phyloP scores from a whole-genome alignment of 2,888 invertebrate species.

The Esperia sulphurella region DNA sequence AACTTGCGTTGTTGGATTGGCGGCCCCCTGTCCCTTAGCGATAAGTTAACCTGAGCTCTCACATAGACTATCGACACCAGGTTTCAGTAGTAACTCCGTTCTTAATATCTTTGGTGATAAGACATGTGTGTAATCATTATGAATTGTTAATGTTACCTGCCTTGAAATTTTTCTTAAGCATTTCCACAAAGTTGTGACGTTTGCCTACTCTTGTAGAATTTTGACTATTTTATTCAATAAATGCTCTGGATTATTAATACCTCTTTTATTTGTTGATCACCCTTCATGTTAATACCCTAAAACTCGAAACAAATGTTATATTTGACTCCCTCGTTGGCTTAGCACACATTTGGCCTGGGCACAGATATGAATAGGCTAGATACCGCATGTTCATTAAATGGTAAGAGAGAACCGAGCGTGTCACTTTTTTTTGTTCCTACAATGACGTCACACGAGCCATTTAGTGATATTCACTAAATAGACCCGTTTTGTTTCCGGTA shows the following conservation, averaged over 20 bases:
- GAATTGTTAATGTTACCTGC: slow-evolving; percentile 61
- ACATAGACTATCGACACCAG: slow-evolving; percentile 18
- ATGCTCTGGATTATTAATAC: slow-evolving; percentile 66
- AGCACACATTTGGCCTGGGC: no score
- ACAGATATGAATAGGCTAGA: no score
- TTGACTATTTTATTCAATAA: slow-evolving; percentile 78
- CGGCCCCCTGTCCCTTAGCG: slow-evolving; percentile 71
- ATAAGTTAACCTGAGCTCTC: slow-evolving; percentile 32
- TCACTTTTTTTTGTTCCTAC: no score
- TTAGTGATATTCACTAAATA: no score
- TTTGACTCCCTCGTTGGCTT: no score
- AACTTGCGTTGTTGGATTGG: slow-evolving; percentile 78
- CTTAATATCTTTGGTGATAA: slow-evolving; percentile 45
- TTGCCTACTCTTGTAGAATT: slow-evolving; percentile 78
- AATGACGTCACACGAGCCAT: no score
- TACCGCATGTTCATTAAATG: no score
- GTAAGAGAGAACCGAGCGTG: no score
- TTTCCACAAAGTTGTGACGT: slow-evolving; percentile 77
- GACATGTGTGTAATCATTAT: slow-evolving; percentile 58
- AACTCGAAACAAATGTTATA: no score
- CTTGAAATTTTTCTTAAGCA: slow-evolving; percentile 71
- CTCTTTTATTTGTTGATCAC: slow-evolving; percentile 34
- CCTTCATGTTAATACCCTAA: no score
- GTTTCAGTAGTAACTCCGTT: slow-evolving; percentile 35
- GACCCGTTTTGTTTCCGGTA: no score